A percentile compares a stretch with the other conserved stretches of the same genome.
These are phyloP conservation scores for Gymnopithys bicolor DNA, from an alignment of 2,797 vertebrate genomes.

Conservation along the genomic window DNA sequence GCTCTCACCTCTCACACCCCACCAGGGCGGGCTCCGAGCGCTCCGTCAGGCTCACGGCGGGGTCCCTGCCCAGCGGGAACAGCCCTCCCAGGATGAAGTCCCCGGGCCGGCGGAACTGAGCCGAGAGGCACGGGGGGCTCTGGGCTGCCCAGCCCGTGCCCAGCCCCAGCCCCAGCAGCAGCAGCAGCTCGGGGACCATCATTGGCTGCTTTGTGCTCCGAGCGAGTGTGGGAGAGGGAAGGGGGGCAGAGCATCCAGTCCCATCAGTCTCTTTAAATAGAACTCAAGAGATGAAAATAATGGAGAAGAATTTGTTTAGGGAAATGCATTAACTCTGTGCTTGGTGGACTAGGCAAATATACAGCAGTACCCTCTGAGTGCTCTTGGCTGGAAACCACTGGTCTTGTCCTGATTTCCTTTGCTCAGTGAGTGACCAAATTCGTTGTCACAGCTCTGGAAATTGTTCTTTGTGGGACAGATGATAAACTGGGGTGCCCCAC, in stretches of 20 bases:
- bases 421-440: rapidly evolving
- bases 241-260: too few relatives aligned
- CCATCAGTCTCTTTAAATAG: not conserved
- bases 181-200: not conserved
- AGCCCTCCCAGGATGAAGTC: constrained; percentile 77
- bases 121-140: constrained; percentile 35
- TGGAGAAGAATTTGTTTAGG: not conserved
- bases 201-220: not conserved
- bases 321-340: not conserved
- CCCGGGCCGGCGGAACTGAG: constrained; percentile 56
- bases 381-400: not conserved
- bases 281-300: not conserved
- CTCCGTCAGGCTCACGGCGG: not conserved
- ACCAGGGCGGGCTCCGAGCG: not conserved
- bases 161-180: not conserved
- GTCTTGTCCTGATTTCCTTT: not conserved
- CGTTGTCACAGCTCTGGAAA: not conserved
- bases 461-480: rapidly evolving
- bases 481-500: rapidly evolving
- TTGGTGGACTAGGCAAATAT: not conserved
- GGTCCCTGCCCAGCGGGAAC: constrained; percentile 63
- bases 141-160: not conserved
- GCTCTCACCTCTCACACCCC: constrained; percentile 63
- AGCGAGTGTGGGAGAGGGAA: rapidly evolving
- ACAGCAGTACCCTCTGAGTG: rapidly evolving